Conservation (phyloP, 2,888 invertebrate species). For the Melipona bicolor region DNA sequence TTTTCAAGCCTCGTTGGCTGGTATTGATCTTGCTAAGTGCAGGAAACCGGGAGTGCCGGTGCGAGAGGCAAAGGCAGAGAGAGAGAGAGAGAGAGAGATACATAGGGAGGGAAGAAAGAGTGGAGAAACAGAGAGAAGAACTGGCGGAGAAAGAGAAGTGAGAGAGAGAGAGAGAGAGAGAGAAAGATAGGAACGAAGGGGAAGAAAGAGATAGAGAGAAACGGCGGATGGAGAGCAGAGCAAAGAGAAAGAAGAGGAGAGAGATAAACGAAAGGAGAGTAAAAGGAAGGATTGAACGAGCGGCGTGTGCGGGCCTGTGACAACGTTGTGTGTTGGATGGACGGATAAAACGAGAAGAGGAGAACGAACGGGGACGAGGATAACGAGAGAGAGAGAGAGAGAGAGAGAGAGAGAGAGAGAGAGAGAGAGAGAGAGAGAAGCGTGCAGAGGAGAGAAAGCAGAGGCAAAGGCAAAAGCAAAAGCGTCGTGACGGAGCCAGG, state of each 20-base stretch:
- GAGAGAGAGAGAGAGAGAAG: background rate
- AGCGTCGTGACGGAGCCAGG: background rate
- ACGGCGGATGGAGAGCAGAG: constrained; percentile 41
- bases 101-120: constrained; percentile 20
- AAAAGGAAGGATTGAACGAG: constrained; percentile 40
- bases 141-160: constrained; percentile 21
- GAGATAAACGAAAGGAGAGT: constrained; percentile 59
- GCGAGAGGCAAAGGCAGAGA: constrained; percentile 74
- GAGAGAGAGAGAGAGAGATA: constrained; percentile 54
- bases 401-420: constrained; percentile 1
- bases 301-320: constrained; percentile 27
- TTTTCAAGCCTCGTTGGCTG: constrained; percentile 87
- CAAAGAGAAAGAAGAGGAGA: constrained; percentile 51
- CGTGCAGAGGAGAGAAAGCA: constrained; percentile 6
- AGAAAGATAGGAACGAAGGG: constrained; percentile 29
- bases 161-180: constrained; percentile 33
- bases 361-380: constrained; percentile 35
- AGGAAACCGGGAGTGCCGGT: constrained; percentile 81
- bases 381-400: constrained; percentile 36
- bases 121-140: constrained; percentile 9
- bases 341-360: constrained; percentile 25
- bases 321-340: constrained; percentile 50
- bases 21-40: constrained; percentile 86
- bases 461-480: background rate
- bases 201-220: constrained; percentile 1